Percentiles rank a stretch among this genome's conserved stretches.
Conservation (phyloP, 1,140 invertebrate genomes). For the Pseudomyrmex flavicornis region DNA sequence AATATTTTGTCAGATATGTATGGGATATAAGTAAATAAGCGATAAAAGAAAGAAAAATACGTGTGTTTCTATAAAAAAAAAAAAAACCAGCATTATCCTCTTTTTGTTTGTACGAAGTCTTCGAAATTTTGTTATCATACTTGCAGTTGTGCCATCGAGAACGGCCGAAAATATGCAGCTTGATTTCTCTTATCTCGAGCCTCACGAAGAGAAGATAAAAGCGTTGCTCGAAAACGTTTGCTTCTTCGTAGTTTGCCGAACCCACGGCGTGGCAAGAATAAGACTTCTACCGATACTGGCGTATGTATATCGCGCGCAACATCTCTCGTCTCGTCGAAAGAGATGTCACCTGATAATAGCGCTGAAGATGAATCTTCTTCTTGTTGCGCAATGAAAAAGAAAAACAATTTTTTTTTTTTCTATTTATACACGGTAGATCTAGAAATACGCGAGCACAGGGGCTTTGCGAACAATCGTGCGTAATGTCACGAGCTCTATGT, state of each 20-base stretch:
- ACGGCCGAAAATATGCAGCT: constrained; percentile 60
- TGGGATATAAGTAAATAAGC: too few relatives aligned
- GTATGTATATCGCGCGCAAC: too few relatives aligned
- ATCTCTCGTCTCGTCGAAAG: neutral
- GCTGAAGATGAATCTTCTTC: constrained; percentile 75
- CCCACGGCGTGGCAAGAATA: neutral
- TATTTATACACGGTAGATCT: constrained; percentile 56
- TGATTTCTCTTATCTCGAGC: constrained; percentile 48
- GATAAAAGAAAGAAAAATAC: too few relatives aligned
- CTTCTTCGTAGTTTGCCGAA: neutral
- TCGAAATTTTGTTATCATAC: neutral
- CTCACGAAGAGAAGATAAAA: constrained; percentile 49
- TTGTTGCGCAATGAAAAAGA: constrained; percentile 69
- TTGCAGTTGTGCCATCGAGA: neutral
- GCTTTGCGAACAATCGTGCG: constrained; percentile 21
- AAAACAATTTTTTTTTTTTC: constrained; percentile 27
- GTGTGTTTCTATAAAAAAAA: too few relatives aligned
- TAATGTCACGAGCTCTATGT: too few relatives aligned
- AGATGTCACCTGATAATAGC: constrained; percentile 64
- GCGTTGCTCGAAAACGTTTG: constrained; percentile 35
- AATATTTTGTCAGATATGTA: too few relatives aligned
- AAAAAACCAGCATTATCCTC: too few relatives aligned
- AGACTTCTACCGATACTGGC: too few relatives aligned
- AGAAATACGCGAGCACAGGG: constrained; percentile 47
- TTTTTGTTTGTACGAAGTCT: too few relatives aligned